These are phyloP conservation scores for Oryzias curvinotus DNA, from an alignment of 2,113 vertebrate species.

Conservation along the genomic window DNA sequence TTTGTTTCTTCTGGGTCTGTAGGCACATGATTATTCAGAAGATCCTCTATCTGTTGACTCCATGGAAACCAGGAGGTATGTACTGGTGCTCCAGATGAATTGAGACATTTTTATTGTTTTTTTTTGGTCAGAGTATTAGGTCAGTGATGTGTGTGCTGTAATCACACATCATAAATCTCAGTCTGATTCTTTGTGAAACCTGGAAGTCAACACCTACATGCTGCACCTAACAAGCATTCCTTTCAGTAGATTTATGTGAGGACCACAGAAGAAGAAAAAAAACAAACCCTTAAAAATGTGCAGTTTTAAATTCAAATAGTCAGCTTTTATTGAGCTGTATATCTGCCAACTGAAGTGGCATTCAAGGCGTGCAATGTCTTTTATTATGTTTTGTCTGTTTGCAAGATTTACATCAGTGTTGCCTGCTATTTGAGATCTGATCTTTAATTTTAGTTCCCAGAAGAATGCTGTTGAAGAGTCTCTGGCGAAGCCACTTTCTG, in stretches of 20 bases:
- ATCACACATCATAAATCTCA: slow-evolving; percentile 42
- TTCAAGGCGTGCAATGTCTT: slow-evolving; percentile 2
- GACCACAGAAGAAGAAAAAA: slow-evolving; percentile 15
- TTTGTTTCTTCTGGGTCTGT: slow-evolving; percentile 20
- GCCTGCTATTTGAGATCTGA: not conserved
- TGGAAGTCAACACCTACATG: slow-evolving; percentile 52
- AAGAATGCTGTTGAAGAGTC: slow-evolving; percentile 25
- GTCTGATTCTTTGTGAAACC: slow-evolving; percentile 34
- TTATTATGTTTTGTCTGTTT: not conserved
- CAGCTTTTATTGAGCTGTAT: not conserved
- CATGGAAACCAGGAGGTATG: slow-evolving; percentile 68
- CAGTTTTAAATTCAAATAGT: not conserved
- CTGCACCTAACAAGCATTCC: slow-evolving; percentile 38
- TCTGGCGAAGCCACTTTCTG: slow-evolving; percentile 6
- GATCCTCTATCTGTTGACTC: slow-evolving; percentile 33
- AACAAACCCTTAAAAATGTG: slow-evolving; percentile 8
- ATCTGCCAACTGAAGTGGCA: not conserved
- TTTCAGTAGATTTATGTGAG: slow-evolving; percentile 29
- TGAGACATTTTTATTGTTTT: slow-evolving; percentile 28
- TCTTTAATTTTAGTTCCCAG: slow-evolving; percentile 54
- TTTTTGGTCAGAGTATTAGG: slow-evolving; percentile 58
- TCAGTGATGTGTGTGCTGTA: slow-evolving; percentile 38
- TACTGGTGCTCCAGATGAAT: slow-evolving; percentile 31
- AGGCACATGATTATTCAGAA: slow-evolving; percentile 44
- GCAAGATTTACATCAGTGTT: not conserved